phyloP scores from a whole-genome alignment of 1,140 invertebrate species.

The Triops longicaudatus region DNA sequence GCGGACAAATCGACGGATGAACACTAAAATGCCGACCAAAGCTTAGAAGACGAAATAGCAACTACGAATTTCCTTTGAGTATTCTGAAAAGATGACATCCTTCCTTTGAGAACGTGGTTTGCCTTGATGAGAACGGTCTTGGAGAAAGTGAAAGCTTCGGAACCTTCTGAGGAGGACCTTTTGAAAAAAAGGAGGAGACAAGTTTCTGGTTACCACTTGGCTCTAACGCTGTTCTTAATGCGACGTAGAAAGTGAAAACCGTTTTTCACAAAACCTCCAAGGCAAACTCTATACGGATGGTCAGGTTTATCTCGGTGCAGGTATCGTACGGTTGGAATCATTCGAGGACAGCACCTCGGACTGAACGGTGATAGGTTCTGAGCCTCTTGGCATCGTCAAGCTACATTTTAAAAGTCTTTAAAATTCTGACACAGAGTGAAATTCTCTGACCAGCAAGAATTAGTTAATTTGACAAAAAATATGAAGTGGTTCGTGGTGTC shows the following conservation, averaged over 20 bases:
- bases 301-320: not conserved
- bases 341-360: not conserved
- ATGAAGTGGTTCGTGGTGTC: not conserved
- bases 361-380: too few relatives aligned
- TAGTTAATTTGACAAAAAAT: not conserved
- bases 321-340: not conserved
- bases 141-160: constrained; percentile 11
- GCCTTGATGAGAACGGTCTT: not conserved
- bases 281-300: not conserved
- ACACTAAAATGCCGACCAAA: not conserved
- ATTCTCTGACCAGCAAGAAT: too few relatives aligned
- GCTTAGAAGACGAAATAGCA: not conserved
- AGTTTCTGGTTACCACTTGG: not conserved
- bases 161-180: not conserved
- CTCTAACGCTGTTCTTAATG: not conserved
- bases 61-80: not conserved
- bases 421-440: too few relatives aligned
- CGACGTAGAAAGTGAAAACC: not conserved
- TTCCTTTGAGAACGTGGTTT: not conserved
- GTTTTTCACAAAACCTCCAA: not conserved
- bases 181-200: not conserved
- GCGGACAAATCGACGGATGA: not conserved
- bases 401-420: too few relatives aligned
- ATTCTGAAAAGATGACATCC: not conserved
- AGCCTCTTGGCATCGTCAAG: too few relatives aligned